phyloP scores from a whole-genome alignment of 2,113 vertebrate genomes.

The Eudorcas thomsonii region DNA sequence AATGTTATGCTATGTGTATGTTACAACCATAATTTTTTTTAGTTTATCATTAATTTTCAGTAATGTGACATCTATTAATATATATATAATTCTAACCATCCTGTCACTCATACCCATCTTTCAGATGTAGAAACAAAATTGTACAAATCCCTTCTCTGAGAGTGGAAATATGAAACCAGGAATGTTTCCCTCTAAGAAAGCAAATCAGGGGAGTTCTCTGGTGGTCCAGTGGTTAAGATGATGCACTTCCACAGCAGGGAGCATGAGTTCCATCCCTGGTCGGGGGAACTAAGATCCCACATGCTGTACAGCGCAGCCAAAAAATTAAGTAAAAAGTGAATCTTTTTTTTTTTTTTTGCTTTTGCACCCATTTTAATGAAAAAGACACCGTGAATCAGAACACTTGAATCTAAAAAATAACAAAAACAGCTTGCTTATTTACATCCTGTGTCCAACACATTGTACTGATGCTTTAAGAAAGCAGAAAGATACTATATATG shows the following conservation, averaged over 20 bases:
- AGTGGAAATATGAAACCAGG: background rate
- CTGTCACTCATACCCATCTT: background rate
- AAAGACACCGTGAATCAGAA: background rate
- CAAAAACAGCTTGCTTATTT: background rate
- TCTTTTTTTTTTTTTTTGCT: background rate
- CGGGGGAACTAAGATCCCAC: background rate
- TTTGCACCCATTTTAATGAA: background rate
- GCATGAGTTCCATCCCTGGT: background rate
- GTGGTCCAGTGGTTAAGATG: background rate
- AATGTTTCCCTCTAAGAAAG: background rate
- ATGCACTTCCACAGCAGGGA: background rate
- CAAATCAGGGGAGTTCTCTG: background rate
- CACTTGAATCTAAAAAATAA: background rate
- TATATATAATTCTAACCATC: background rate
- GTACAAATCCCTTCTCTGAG: background rate
- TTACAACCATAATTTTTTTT: background rate
- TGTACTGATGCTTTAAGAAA: background rate
- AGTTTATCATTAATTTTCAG: background rate
- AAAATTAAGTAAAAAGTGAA: background rate
- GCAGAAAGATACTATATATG: background rate
- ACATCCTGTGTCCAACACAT: background rate
- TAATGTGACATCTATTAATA: background rate
- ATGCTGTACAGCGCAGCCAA: background rate
- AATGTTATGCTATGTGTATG: background rate
- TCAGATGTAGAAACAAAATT: background rate